phyloP scores from a whole-genome alignment of 2,113 vertebrate genomes.

The Mirounga angustirostris region DNA sequence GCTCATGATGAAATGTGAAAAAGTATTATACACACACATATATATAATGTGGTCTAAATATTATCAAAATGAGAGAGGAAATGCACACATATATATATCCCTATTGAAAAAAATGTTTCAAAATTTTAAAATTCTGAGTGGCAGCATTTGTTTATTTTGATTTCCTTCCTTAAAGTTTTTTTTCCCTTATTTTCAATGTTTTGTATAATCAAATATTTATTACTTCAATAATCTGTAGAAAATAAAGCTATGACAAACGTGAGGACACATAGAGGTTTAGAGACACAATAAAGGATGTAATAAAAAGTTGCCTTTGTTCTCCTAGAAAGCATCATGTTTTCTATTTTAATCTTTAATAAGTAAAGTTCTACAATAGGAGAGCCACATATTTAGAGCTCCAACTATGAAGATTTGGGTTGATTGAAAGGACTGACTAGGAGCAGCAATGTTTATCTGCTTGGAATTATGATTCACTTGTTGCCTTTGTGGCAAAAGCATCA shows the following conservation, averaged over 20 bases:
- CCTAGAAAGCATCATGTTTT: neutral
- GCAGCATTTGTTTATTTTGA: neutral
- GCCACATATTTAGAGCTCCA: neutral
- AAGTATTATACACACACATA: neutral
- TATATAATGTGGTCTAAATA: neutral
- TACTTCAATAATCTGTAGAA: neutral
- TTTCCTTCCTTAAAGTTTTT: neutral
- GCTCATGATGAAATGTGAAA: neutral
- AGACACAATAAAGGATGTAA: neutral
- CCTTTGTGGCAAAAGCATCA: neutral
- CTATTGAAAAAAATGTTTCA: neutral
- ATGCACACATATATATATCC: neutral
- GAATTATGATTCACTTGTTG: conserved; percentile 14
- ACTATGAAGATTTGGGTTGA: neutral
- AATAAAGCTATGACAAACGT: neutral
- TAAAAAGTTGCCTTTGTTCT: neutral
- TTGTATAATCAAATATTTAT: neutral
- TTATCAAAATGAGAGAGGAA: neutral
- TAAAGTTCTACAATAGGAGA: neutral
- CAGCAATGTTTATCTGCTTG: neutral
- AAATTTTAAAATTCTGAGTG: neutral
- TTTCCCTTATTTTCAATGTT: neutral
- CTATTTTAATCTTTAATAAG: neutral
- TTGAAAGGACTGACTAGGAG: neutral
- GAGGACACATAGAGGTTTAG: neutral